Evolutionary conservation across 2,113 vertebrate species (phyloP), one percentile per base, ranked within the genome.

Genomic region (Eurystomus gularis): DNA sequence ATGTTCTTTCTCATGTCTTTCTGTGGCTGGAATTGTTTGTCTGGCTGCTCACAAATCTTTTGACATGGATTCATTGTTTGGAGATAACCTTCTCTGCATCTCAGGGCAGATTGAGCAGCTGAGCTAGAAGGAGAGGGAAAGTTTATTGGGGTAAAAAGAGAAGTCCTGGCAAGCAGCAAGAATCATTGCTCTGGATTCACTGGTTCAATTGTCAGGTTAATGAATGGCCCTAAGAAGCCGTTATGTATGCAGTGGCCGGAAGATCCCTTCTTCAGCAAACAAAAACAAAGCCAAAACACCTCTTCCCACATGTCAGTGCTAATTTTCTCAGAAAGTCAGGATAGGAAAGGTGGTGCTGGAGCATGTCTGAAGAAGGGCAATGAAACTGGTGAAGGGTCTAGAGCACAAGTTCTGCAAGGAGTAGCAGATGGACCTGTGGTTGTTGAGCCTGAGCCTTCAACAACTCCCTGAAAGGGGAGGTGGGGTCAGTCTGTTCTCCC

Each of bases 61-160:
- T 29, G 72, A 46, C 1, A 0, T 13, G 64, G 65, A 91, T 87
- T 88, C 90, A 80, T 68, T 75, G 82, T 76, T 58, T 72, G 69
- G 69, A 94, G 64, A 68, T 39, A 58, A 42, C 65, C 51, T 93
- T 79, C 79, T 46, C 84, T 91, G 89, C 51, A 90, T 33, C 66
- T 65, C 62, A 73, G 86, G 76, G 93, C 65, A 94, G 93, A 94
- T 94, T 44, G 62, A 68, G 88, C 93, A 93, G 86, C 68, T 62
- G 73, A 75, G 70, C 33, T 54, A 35, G 52, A 18, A 87, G 66
- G 49, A 86, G 14, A 1, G 33, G 83, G 46, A 64, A 88, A 58
- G 65, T 91, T 86, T 84, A 71, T 62, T 61, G 73, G 90, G 88
- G 86, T 64, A 79, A 89, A 89, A 93, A 78, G 71, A 95, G 85